Evolutionary conservation across 2,113 vertebrate species (phyloP), one percentile per base, ranked within the genome.

Genomic region (Progne subis): DNA sequence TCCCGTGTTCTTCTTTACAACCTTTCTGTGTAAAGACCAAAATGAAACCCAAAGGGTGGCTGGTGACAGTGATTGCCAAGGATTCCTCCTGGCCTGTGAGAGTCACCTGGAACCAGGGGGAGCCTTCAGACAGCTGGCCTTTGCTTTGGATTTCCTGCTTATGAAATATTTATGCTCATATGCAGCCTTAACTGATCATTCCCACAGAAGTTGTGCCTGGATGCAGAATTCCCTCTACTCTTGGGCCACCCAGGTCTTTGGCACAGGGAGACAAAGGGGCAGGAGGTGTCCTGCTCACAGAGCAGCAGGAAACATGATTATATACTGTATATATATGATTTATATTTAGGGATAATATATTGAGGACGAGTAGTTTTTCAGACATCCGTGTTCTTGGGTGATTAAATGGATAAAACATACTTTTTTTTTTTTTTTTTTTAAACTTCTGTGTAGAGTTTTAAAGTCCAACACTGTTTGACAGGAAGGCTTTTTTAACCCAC

Each of bases 141-240:
- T 53, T 52, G 64, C 77, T 76, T n/a, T 82, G 53, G 8, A 5
- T 52, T 55, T 11, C n/a, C 23, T 32, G 37, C 0, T 0, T 41
- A 20, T 7, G 1, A 43, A 61, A 14, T 34, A 5, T 3, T 70
- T 11, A 1, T 43, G 47, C 9, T 61, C 10, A 1, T 8, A 29
- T 8, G 20, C 16, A 47, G 0, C 67, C 63, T 46, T 20, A 5
- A 1, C 29, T 44, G 50, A 6, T n/a, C 3, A 19, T n/a, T 82
- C 17, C 39, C 34, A n/a, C 16, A 4, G 0, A 25, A 24, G 37
- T 3, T 31, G 29, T 75, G 46, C 39, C 14, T 71, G 79, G 65
- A 7, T 72, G 46, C 47, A 60, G 18, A 81, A 37, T 59, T 26
- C 37, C 29, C 25, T 13, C 5, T 82, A 23, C 69, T 44, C 14